Conservation (phyloP, 1,140 invertebrate species). For the Drosophila sp. region DNA sequence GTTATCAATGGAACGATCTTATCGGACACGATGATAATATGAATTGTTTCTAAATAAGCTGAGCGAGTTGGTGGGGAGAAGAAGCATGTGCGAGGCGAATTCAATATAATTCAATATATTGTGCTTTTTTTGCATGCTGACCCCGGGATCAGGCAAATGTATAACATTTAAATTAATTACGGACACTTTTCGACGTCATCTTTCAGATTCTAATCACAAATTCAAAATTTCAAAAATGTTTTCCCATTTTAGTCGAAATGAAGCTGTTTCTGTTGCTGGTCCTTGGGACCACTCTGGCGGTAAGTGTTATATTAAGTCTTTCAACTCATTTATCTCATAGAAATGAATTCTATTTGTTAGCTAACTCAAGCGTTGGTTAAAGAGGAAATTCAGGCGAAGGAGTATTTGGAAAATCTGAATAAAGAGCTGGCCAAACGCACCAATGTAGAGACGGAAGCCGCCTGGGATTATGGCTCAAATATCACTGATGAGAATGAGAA, state of each 20-base stretch:
- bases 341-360: slow-evolving; percentile 9
- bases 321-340: too few species aligned
- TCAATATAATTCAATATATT: neutral
- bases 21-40: neutral
- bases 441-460: slow-evolving; percentile 84
- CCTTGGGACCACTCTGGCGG: slow-evolving; percentile 65
- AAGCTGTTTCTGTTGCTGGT: slow-evolving; percentile 60
- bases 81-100: slow-evolving; percentile 21
- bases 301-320: slow-evolving; percentile 34
- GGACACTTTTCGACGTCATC: slow-evolving; percentile 17
- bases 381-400: slow-evolving; percentile 85
- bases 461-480: slow-evolving; percentile 90
- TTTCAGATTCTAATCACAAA: slow-evolving; percentile 41
- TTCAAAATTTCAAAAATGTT: slow-evolving; percentile 35
- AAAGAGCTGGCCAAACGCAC: slow-evolving; percentile 84
- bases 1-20: slow-evolving; percentile 24
- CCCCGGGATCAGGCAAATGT: slow-evolving; percentile 41
- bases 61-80: neutral
- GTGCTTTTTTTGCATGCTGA: slow-evolving; percentile 27
- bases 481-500: slow-evolving; percentile 88
- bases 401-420: slow-evolving; percentile 86
- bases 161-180: slow-evolving; percentile 52
- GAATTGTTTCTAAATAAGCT: neutral
- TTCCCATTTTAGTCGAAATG: slow-evolving; percentile 56
- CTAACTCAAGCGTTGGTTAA: slow-evolving; percentile 70